Base-by-base conservation (phyloP, 2,113 vertebrate genomes). In the Caranx ignobilis region DNA sequence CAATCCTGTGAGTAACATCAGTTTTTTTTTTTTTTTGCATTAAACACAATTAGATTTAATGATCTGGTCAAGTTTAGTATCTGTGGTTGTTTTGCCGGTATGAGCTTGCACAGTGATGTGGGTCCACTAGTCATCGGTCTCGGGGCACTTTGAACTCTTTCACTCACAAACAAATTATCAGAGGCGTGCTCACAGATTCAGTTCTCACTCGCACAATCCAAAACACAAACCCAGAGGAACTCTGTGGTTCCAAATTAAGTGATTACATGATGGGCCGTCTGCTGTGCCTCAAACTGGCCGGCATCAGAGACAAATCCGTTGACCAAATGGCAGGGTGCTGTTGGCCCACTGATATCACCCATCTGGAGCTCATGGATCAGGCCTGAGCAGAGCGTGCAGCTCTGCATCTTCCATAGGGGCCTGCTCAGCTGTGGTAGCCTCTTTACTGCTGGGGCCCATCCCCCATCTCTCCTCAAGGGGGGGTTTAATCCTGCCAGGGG, bases 1-100 rank as follows among this genome's bases (percentile, higher is more conserved):
- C 66, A 98, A 98, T 90, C 95, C 96, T 31, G 96, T 96, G 50
- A 97, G 95, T 96, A 91, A 81, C 47, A 60, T 19, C 11, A 15
- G 2, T 62, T 26, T 83, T 11, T 71, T 62, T 26, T 26, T 26
- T 26, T 26, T 26, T n/a, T n/a, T n/a, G 10, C 31, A 66, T 68
- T 66, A 19, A 63, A 67, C 12, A 21, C 43, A 54, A 4, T 66
- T 21, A 63, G 3, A 48, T 15, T 15, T 63, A 60, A 4, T 41
- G 19, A 84, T 39, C 8, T 11, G 19, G 43, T 55, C 9, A 55
- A 32, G 15, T 19, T 34, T 19, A 56, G 16, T 13, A 10, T 26
- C 3, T 78, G 31, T 35, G n/a, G n/a, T 71, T 59, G 19, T 77
- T 76, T 57, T 61, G 34, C 18, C 37, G 4, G 50, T 9, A 8